A percentile compares a stretch with the other conserved stretches of the same genome.
Evolutionary conservation across 2,113 vertebrate species (phyloP).

Genomic region (Paramisgurnus dabryanus): DNA sequence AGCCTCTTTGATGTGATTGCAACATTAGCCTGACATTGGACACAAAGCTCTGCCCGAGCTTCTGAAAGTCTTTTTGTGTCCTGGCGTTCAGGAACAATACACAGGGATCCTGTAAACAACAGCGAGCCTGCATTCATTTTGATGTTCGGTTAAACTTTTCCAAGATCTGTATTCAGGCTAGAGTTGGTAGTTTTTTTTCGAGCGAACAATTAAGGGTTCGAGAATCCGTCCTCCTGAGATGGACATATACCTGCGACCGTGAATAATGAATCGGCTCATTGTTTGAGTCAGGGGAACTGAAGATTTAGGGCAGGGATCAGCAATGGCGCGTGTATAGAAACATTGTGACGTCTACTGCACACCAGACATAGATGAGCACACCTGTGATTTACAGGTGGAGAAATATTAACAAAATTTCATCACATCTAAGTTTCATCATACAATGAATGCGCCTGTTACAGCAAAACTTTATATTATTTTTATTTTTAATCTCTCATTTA

Average conservation of each 20-base stretch:
- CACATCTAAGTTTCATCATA: background rate
- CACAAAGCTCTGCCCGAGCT: background rate
- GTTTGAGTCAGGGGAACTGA: slow-evolving; percentile 20
- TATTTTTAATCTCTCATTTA: background rate
- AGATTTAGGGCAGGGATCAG: slow-evolving; percentile 6
- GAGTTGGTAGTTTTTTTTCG: background rate
- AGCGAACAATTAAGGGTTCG: background rate
- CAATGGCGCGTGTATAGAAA: background rate
- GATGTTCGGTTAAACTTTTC: background rate
- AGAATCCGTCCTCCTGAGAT: background rate
- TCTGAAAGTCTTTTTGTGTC: background rate
- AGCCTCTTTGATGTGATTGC: slow-evolving; percentile 1
- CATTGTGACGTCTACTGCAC: slow-evolving; percentile 19
- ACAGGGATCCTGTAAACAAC: background rate
- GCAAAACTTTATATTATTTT: background rate
- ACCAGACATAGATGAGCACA: slow-evolving; percentile 16
- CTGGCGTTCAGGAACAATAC: background rate
- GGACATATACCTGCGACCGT: background rate
- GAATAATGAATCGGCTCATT: slow-evolving; percentile 46
- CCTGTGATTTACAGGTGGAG: slow-evolving; percentile 28
- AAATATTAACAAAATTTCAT: slow-evolving; percentile 40
- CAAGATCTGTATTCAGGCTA: slow-evolving; percentile 21
- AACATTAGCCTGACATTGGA: slow-evolving; percentile 11
- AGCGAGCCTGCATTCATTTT: background rate
- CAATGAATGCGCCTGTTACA: background rate